phyloP scores from a whole-genome alignment of 2,888 invertebrate genomes.

The Eurois occulta region DNA sequence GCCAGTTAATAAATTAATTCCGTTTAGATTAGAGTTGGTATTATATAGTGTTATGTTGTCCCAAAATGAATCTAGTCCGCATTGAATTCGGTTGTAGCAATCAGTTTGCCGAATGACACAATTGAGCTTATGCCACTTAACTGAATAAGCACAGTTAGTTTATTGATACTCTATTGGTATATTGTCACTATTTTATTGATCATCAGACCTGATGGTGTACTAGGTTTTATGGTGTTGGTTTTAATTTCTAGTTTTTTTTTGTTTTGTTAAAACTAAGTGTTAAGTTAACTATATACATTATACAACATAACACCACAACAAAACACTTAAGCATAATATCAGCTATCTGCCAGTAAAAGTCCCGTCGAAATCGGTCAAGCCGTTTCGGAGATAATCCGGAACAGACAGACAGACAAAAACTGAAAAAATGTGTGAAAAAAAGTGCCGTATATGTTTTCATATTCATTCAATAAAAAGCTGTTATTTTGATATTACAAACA shows the following conservation, averaged over 20 bases:
- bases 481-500: no score
- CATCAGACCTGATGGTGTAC: background rate
- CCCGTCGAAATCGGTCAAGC: no score
- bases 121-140: slow-evolving; percentile 9
- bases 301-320: no score
- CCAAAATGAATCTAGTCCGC: slow-evolving; percentile 21
- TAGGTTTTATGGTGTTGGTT: background rate
- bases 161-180: background rate
- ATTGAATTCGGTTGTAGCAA: slow-evolving; percentile 40
- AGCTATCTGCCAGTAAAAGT: no score
- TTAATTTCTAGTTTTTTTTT: background rate
- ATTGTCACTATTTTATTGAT: background rate
- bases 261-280: no score
- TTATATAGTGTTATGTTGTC: slow-evolving; percentile 15
- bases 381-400: no score
- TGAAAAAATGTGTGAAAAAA: no score
- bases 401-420: no score
- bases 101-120: slow-evolving; percentile 40
- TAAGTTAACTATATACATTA: no score
- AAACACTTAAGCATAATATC: no score
- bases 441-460: no score
- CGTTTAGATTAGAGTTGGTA: slow-evolving; percentile 49
- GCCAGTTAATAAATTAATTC: slow-evolving; percentile 49
- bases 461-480: no score
- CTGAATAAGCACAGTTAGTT: background rate